Evolutionary conservation across 2,888 invertebrate genomes (phyloP), one percentile per base, ranked within the genome.

Genomic region (Epistrophe grossulariae): DNA sequence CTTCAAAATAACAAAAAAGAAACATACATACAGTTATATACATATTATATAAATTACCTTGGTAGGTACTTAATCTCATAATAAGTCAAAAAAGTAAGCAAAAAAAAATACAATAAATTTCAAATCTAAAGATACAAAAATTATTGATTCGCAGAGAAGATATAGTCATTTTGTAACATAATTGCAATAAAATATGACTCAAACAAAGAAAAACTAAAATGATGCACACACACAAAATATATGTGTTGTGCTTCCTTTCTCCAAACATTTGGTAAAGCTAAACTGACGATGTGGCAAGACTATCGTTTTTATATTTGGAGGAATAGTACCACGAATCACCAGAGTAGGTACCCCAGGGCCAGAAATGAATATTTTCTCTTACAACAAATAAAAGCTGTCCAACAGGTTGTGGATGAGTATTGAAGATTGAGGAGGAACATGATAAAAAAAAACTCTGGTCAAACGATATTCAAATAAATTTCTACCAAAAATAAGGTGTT

Each of bases 251-350:
- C 28, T 59, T 76, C 76, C 70, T 79, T 71, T 73, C 73, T 78
- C 72, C 62, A 43, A 38, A 73, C 50, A 17, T 77, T 68, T 35
- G 60, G 19, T 48, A 73, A 68, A 81, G 60, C 11, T 45, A 78
- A 78, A 81, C 50, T 85, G 78, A 57, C 78, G 78, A 85, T 85
- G 85, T 85, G 85, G 85, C 85, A 85, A 10, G 19, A 70, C 60
- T 35, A 77, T 19, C 31, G 43, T 19, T 40, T 31, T 31, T 15
- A 31, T 50, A 35, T 38, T 50, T 50, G 9, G 50, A 9, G 17
- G 19, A 24, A 72, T 48, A 59, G 45, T 59, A 59, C 17, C 40
- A 59, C 72, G 17, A 31, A 17, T 17, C 45, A 40, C 24, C 52
- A 55, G 40, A 31, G 15, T 10, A n/a, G 15, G 28, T 31, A 55